These are phyloP conservation scores for Oscheius sp. DNA, from an alignment of 2,888 invertebrate species.

Conservation along the genomic window DNA sequence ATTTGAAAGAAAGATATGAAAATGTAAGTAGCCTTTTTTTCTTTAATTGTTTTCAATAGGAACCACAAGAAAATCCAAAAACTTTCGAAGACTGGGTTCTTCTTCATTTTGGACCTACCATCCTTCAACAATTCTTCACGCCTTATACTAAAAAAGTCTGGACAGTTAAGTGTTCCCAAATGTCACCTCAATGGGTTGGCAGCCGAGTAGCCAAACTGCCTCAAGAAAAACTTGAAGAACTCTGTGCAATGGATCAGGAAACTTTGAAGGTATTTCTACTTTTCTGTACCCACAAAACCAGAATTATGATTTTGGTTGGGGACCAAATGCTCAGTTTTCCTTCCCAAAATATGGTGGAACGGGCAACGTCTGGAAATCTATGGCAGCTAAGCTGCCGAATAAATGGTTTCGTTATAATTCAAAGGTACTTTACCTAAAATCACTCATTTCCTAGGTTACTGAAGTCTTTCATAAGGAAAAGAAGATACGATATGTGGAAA, in stretches of 20 bases:
- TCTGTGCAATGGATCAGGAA: conserved; percentile 65
- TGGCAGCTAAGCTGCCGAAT: conserved; percentile 63
- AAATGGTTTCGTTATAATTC: conserved; percentile 65
- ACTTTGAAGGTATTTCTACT: conserved; percentile 54
- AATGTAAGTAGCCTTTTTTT: conserved; percentile 37
- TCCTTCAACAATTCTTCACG: conserved; percentile 66
- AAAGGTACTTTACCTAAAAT: conserved; percentile 33
- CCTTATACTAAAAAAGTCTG: conserved; percentile 70
- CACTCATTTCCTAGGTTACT: conserved; percentile 37
- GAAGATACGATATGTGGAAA: conserved; percentile 49
- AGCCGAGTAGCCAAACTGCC: conserved; percentile 68
- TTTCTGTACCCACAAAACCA: no score
- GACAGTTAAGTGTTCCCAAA: conserved; percentile 53
- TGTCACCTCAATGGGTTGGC: not conserved
- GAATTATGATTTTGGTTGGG: conserved; percentile 70
- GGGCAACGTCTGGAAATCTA: conserved; percentile 68
- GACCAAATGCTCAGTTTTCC: conserved; percentile 67
- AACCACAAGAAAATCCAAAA: conserved; percentile 42
- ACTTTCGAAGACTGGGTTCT: conserved; percentile 69
- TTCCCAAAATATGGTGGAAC: conserved; percentile 70
- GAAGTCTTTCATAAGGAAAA: conserved; percentile 51
- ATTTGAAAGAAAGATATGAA: conserved; percentile 68
- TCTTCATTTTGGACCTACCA: conserved; percentile 68
- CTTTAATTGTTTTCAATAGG: conserved; percentile 23
- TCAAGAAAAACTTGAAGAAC: conserved; percentile 66